Evolutionary conservation across 2,888 invertebrate genomes (phyloP).

Genomic region (Plemyria rubiginata): DNA sequence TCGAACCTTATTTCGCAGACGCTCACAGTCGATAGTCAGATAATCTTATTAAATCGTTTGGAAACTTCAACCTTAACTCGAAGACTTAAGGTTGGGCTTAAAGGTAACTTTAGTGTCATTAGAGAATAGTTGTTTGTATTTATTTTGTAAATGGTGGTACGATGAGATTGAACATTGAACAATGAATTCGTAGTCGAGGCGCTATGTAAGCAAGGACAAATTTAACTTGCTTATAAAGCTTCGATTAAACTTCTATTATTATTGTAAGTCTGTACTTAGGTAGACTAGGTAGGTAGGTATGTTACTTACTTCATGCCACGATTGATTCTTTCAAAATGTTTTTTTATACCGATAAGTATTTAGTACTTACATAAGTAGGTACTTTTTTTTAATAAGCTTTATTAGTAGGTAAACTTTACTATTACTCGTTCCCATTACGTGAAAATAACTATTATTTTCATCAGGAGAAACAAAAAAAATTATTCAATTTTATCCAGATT

Average conservation of each 20-base stretch:
- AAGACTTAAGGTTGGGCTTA: constrained; percentile 1
- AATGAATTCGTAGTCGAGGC: constrained; percentile 24
- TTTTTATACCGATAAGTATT: no score
- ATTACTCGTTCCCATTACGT: no score
- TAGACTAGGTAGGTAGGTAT: no score
- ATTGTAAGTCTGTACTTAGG: no score
- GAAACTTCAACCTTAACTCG: not conserved
- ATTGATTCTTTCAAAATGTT: no score
- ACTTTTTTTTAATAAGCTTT: no score
- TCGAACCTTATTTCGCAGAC: constrained; percentile 7
- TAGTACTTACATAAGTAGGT: no score
- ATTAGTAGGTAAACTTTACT: no score
- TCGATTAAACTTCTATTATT: not conserved
- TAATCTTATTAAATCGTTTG: not conserved
- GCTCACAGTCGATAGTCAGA: not conserved
- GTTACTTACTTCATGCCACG: no score
- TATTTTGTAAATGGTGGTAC: constrained; percentile 28
- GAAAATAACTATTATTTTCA: no score
- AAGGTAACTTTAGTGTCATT: not conserved
- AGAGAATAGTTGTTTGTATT: constrained; percentile 2
- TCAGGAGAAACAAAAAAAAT: no score
- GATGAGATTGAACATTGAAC: constrained; percentile 15
- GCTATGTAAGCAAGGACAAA: not conserved
- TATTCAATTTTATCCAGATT: no score
- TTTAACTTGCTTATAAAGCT: not conserved